Conservation (phyloP, 35 echinoderm and acorn worm genomes). For the Apostichopus californicus region DNA sequence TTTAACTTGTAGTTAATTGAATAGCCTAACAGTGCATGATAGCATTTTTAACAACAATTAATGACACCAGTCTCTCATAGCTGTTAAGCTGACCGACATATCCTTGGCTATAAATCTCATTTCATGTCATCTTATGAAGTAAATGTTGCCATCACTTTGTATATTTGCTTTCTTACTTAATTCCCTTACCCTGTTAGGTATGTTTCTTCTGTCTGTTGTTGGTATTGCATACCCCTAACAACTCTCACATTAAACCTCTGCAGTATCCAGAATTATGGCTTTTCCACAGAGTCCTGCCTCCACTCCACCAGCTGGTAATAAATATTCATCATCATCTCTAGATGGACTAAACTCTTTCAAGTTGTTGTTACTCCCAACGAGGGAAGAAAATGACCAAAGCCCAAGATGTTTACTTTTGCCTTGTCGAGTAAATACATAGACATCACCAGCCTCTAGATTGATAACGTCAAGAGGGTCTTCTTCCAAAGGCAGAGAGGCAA, state of each 20-base stretch:
- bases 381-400: conserved; percentile 55
- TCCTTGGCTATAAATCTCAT: no score
- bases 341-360: conserved; percentile 53
- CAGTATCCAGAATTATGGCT: conserved; percentile 37
- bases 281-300: conserved; percentile 61
- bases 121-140: no score
- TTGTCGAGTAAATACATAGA: conserved; percentile 68
- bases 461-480: neutral
- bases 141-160: no score
- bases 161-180: no score
- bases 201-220: no score
- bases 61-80: no score
- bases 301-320: conserved; percentile 65
- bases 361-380: conserved; percentile 65
- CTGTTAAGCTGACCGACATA: no score
- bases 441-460: neutral
- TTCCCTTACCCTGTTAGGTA: neutral
- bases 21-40: no score
- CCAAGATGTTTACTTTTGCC: conserved; percentile 73
- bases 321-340: conserved; percentile 48
- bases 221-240: no score
- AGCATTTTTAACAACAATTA: no score
- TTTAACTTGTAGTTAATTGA: no score
- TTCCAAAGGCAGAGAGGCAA: neutral
- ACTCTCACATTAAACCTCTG: neutral